Percentiles rank a stretch among this genome's conserved stretches.
phyloP scores from a whole-genome alignment of 2,888 invertebrate species.

The Scotopteryx bipunctaria region DNA sequence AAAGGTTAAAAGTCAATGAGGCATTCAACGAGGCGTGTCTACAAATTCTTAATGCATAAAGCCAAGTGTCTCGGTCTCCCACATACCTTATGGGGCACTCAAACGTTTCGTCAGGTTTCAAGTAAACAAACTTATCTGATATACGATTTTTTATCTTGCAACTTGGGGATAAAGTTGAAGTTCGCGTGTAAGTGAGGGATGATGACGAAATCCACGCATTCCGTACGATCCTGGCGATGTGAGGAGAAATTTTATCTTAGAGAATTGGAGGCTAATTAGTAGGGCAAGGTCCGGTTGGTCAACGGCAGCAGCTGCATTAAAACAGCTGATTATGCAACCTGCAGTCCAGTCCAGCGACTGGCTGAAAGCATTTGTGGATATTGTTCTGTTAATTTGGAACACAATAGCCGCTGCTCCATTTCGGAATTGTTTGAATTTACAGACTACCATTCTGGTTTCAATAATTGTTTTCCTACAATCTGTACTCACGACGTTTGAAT shows the following conservation, averaged over 20 bases:
- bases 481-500: slow-evolving; percentile 11
- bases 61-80: slow-evolving; percentile 48
- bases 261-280: slow-evolving; percentile 61
- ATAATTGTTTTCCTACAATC: slow-evolving; percentile 9
- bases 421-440: slow-evolving; percentile 26
- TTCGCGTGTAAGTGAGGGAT: slow-evolving; percentile 21
- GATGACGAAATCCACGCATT: slow-evolving; percentile 57
- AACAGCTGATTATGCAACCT: slow-evolving; percentile 28
- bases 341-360: slow-evolving; percentile 26
- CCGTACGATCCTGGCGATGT: slow-evolving; percentile 46
- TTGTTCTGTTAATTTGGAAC: slow-evolving; percentile 32
- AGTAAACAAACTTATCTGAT: slow-evolving; percentile 57
- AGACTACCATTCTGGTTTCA: slow-evolving; percentile 20
- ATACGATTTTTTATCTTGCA: slow-evolving; percentile 42
- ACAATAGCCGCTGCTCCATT: slow-evolving; percentile 33
- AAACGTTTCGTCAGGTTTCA: slow-evolving; percentile 62
- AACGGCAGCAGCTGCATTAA: slow-evolving; percentile 34
- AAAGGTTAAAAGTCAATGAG: slow-evolving; percentile 39
- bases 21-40: slow-evolving; percentile 41
- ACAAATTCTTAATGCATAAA: slow-evolving; percentile 43
- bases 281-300: slow-evolving; percentile 49
- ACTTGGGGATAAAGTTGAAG: slow-evolving; percentile 35
- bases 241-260: slow-evolving; percentile 50
- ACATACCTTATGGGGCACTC: slow-evolving; percentile 65
- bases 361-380: slow-evolving; percentile 27